Conservation (phyloP, 2,888 invertebrate species). For the Dryocosmus kuriphilus region DNA sequence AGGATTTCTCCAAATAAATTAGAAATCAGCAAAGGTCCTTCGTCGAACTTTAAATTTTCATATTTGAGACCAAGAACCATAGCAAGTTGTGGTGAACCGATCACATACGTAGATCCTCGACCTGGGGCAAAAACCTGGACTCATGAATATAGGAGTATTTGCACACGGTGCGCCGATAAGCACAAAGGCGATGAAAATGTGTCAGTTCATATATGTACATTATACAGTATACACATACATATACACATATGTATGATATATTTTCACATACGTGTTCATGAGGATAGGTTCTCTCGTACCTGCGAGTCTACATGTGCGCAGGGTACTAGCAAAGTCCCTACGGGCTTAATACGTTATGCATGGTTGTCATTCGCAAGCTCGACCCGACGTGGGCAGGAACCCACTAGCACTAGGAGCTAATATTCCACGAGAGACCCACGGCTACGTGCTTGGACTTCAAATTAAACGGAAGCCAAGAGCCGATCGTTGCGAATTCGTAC, state of each 20-base stretch:
- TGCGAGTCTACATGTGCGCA: conserved; percentile 51
- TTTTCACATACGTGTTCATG: neutral
- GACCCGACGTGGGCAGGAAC: conserved; percentile 69
- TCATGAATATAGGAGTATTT: conserved; percentile 76
- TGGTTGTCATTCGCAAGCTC: conserved; percentile 70
- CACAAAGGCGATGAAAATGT: conserved; percentile 36
- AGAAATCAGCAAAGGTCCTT: neutral
- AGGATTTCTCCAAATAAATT: neutral
- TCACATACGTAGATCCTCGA: conserved; percentile 23
- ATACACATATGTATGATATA: conserved; percentile 3
- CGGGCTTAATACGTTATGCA: conserved; percentile 76
- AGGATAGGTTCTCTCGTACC: conserved; percentile 18
- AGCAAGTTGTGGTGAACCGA: conserved; percentile 4
- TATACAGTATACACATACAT: too few relatives aligned
- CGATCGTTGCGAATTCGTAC: conserved; percentile 37
- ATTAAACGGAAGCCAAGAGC: conserved; percentile 36
- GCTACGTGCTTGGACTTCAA: conserved; percentile 71
- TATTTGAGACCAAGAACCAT: conserved; percentile 13
- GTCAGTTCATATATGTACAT: neutral
- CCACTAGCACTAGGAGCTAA: conserved; percentile 71
- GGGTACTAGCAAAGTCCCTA: conserved; percentile 65
- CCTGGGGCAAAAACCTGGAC: conserved; percentile 67
- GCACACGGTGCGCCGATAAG: conserved; percentile 63
- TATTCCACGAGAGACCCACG: conserved; percentile 73
- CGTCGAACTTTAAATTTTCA: neutral